These are phyloP conservation scores for Chouioia cunea DNA, from an alignment of 2,888 invertebrate genomes.

Conservation along the genomic window DNA sequence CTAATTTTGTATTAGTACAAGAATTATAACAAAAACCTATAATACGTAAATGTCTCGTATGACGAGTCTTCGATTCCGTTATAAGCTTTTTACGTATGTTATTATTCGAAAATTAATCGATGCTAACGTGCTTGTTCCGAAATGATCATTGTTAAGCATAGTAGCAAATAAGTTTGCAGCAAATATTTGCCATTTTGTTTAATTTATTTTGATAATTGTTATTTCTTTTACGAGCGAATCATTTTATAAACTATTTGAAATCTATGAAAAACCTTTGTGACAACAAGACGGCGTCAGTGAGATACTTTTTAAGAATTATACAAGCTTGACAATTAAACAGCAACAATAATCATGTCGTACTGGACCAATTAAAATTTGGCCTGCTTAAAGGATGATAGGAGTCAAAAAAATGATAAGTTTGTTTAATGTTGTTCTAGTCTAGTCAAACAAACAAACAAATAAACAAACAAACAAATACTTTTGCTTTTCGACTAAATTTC, in stretches of 20 bases:
- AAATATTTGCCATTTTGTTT: conserved; percentile 9
- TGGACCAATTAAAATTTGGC: conserved; percentile 56
- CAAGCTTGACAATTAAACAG: conserved; percentile 52
- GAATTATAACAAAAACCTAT: conserved; percentile 12
- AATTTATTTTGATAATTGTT: neutral
- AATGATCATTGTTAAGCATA: neutral
- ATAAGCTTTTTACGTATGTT: conserved; percentile 49
- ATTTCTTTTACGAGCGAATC: neutral
- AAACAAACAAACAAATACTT: conserved; percentile 30
- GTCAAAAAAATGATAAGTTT: conserved; percentile 25
- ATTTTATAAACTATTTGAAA: conserved; percentile 33
- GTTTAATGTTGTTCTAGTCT: conserved; percentile 36
- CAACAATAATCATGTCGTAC: conserved; percentile 49
- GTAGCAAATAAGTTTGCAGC: neutral
- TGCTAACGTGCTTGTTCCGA: conserved; percentile 18
- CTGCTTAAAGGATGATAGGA: conserved; percentile 42
- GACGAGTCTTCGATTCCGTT: conserved; percentile 24
- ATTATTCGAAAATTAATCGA: conserved; percentile 39
- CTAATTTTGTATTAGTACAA: conserved; percentile 36
- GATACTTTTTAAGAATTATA: conserved; percentile 53
- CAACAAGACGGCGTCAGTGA: conserved; percentile 57
- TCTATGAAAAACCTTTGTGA: conserved; percentile 35
- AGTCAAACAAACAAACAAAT: conserved; percentile 39
- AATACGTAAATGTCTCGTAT: neutral
- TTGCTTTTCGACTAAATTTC: too few relatives aligned